These are phyloP conservation scores for Aegotheles bennettii DNA, from an alignment of 2,113 vertebrate genomes.

Conservation along the genomic window DNA sequence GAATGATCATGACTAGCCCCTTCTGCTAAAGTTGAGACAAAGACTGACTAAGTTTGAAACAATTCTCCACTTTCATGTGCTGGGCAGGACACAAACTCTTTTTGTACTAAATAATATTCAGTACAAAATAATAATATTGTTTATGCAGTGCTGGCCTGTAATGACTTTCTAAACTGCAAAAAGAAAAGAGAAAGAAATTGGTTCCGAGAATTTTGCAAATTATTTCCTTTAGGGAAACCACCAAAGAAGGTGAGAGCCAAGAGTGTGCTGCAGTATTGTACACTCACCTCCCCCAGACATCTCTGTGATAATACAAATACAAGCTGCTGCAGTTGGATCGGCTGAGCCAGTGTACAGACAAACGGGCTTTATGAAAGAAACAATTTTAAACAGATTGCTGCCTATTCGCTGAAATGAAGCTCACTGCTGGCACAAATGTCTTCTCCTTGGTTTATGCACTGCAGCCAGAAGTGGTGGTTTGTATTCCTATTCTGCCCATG, in stretches of 20 bases:
- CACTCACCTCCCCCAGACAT: not conserved
- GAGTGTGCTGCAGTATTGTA: not conserved
- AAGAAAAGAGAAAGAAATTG: not conserved
- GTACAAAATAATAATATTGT: not conserved
- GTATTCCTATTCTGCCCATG: not conserved
- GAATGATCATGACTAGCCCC: not conserved
- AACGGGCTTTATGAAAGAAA: not conserved
- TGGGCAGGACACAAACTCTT: not conserved
- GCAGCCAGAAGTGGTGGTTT: not conserved
- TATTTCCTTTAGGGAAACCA: not conserved
- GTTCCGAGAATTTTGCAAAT: not conserved
- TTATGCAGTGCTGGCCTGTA: not conserved
- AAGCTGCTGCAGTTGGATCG: conserved; percentile 11
- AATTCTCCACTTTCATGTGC: not conserved
- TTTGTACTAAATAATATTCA: not conserved
- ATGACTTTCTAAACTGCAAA: not conserved
- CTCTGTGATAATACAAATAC: not conserved
- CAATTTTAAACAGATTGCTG: not conserved
- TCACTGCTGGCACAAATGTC: not conserved
- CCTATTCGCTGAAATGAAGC: not conserved
- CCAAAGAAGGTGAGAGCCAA: not conserved
- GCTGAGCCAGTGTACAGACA: not conserved
- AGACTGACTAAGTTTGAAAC: not conserved
- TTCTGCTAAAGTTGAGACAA: not conserved
- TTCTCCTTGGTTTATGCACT: not conserved